Evolutionary conservation across 2,113 vertebrate genomes (phyloP).

Genomic region (Ailurus styani): DNA sequence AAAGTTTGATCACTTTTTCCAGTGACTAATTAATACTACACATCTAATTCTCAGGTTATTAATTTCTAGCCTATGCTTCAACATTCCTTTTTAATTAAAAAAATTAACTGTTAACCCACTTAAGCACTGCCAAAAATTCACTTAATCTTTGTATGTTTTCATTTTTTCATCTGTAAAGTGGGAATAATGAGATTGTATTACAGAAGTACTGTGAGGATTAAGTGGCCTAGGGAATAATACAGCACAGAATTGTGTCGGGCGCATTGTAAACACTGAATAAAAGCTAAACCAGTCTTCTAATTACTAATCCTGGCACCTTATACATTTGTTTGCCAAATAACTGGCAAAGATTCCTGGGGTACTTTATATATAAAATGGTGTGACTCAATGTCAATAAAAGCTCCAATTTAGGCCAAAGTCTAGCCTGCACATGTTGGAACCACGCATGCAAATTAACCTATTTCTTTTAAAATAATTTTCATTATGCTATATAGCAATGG

Average conservation of each 20-base stretch:
- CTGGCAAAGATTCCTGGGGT: background rate
- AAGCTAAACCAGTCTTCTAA: background rate
- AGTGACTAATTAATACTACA: background rate
- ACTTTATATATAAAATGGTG: background rate
- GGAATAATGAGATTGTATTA: background rate
- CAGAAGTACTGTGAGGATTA: background rate
- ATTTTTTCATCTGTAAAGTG: background rate
- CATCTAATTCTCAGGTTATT: background rate
- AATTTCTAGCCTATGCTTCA: background rate
- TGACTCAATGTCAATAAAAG: background rate
- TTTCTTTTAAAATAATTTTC: conserved; percentile 14
- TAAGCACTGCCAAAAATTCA: background rate
- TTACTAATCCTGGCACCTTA: background rate
- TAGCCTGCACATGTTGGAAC: background rate
- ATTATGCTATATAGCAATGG: background rate
- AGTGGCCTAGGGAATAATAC: background rate
- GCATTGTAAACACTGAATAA: background rate
- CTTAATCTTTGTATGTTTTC: background rate
- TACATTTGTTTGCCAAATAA: background rate
- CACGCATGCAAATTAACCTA: background rate
- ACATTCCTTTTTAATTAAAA: background rate
- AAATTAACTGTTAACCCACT: background rate
- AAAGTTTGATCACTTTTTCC: background rate
- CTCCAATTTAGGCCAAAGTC: background rate
- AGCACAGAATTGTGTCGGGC: background rate